Evolutionary conservation across 2,113 vertebrate species (phyloP), one percentile per base, ranked within the genome.

Genomic region (Nycticryphes semicollaris): DNA sequence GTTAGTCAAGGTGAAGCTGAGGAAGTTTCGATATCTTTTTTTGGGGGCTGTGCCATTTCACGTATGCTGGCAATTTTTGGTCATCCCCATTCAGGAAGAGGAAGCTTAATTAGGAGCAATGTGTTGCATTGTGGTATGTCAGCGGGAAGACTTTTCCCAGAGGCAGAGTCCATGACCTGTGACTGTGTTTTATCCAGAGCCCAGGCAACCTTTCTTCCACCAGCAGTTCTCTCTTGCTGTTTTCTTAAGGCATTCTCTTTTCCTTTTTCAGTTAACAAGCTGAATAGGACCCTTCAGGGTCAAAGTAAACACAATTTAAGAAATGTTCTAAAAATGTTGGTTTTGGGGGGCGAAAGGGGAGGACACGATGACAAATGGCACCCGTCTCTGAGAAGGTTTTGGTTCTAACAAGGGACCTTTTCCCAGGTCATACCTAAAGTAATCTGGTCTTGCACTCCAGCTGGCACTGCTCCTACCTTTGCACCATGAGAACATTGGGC

Each of bases 61-160:
- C 0, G 0, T 25, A 25, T 22, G 25, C 9, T 10, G 16, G 8
- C 31, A 1, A 2, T 1, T 80, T 84, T 45, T 25, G 13, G 10
- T 67, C 22, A 51, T 62, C 18, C 0, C 1, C 28, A 5, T 47
- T 84, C 24, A 33, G 57, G 35, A 59, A 60, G 68, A 84, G 24
- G 33, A 20, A 66, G 23, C 56, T 84, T 59, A 54, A 5, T n/a
- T 64, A 50, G 24, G 39, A 90, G 39, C 33, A 59, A 21, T 2
- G 1, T 28, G 35, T 47, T 53, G 14, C 3, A 1, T 48, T 47
- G 41, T 51, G 33, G 11, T 62, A 11, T 15, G 35, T 67, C 68
- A 37, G 13, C 21, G 31, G 10, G 39, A 48, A 87, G n/a, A 56
- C 45, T 54, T 7, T 67, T 75, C 23, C 27, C 31, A 80, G 63